A percentile compares a stretch with the other conserved stretches of the same genome.
Evolutionary conservation across 2,888 invertebrate genomes (phyloP).

Genomic region (Apodemia zela): DNA sequence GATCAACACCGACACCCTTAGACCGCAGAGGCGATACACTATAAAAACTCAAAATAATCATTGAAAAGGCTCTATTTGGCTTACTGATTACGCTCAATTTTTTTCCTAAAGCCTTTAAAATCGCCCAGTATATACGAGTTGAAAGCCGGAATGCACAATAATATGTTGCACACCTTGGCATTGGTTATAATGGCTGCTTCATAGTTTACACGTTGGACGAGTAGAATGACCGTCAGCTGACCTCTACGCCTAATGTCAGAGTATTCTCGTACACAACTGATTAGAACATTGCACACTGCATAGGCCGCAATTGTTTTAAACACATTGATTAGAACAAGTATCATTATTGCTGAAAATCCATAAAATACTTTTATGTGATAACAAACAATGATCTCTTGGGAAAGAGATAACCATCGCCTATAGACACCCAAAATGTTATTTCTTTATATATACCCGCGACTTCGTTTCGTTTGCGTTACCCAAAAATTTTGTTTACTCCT

Average conservation of each 20-base stretch:
- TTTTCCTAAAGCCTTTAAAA: not conserved
- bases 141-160: not conserved
- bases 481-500: not conserved
- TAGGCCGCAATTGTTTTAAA: not conserved
- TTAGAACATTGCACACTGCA: conserved; percentile 5
- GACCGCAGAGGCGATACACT: too few species aligned
- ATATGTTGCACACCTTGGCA: conserved; percentile 27
- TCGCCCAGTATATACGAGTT: not conserved
- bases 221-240: conserved; percentile 35
- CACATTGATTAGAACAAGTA: not conserved
- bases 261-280: conserved; percentile 10
- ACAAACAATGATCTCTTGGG: too few species aligned
- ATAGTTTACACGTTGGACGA: conserved; percentile 27
- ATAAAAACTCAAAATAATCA: not conserved
- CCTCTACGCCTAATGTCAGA: conserved; percentile 30
- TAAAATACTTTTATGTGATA: too few species aligned
- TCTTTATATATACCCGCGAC: too few species aligned
- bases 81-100: not conserved
- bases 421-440: too few species aligned
- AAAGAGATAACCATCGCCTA: not conserved
- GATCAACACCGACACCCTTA: too few species aligned
- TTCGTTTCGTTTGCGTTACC: too few species aligned
- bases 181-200: conserved; percentile 20
- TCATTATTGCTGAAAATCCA: too few species aligned
- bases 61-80: too few species aligned